Percentiles rank a stretch among this genome's conserved stretches.
phyloP scores from a whole-genome alignment of 2,888 invertebrate species.

The Pyralis farinalis region DNA sequence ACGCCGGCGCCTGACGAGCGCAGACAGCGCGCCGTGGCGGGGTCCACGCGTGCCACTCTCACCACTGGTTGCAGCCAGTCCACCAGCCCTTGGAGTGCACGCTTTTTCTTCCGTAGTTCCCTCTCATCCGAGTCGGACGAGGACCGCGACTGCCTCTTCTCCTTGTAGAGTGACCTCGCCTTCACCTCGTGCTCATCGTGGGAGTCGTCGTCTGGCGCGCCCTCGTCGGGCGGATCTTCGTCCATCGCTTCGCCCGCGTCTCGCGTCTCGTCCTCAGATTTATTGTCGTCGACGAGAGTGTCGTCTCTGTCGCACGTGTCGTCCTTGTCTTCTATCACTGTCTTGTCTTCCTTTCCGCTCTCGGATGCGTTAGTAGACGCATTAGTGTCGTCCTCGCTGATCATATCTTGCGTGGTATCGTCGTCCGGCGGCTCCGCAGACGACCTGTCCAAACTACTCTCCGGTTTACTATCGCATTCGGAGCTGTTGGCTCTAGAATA shows the following conservation, averaged over 20 bases:
- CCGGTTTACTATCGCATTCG: conserved; percentile 44
- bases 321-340: conserved; percentile 19
- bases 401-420: conserved; percentile 49
- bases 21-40: conserved; percentile 45
- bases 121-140: conserved; percentile 49
- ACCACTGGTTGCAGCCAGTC: conserved; percentile 84
- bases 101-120: conserved; percentile 49
- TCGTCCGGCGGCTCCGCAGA: conserved; percentile 54
- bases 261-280: conserved; percentile 30
- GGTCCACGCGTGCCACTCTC: conserved; percentile 83
- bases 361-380: conserved; percentile 41
- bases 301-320: conserved; percentile 23
- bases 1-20: conserved; percentile 52
- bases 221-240: conserved; percentile 26
- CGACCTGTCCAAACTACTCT: conserved; percentile 49
- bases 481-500: conserved; percentile 46
- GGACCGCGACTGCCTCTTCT: conserved; percentile 31
- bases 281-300: conserved; percentile 12
- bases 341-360: conserved; percentile 29
- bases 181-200: conserved; percentile 32
- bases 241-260: conserved; percentile 26
- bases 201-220: conserved; percentile 34
- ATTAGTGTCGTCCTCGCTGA: conserved; percentile 51
- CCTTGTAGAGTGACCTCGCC: conserved; percentile 34
- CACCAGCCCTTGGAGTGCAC: conserved; percentile 45